Percentiles rank a stretch among this genome's conserved stretches.
Conservation (phyloP, 2,888 invertebrate genomes). For the Clanis bilineata region DNA sequence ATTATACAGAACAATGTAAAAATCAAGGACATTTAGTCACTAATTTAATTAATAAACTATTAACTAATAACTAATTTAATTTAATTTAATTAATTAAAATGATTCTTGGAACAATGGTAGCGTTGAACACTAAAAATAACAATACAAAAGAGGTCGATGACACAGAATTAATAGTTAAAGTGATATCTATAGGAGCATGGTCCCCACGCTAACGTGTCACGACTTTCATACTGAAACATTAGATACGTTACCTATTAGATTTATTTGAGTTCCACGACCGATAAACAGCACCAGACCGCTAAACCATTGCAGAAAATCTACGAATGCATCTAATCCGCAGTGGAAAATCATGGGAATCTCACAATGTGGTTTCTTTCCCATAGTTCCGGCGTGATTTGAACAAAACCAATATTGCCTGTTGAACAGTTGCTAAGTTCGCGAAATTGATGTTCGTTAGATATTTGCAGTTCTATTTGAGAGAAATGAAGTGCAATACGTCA, state of each 20-base stretch:
- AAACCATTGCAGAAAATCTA: constrained; percentile 75
- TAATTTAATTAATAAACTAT: neutral
- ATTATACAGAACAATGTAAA: neutral
- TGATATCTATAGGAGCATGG: constrained; percentile 51
- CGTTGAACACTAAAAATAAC: constrained; percentile 19
- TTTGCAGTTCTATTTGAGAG: constrained; percentile 55
- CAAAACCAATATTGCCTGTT: constrained; percentile 75
- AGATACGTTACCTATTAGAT: constrained; percentile 67
- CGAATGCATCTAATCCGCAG: constrained; percentile 69
- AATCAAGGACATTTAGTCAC: neutral
- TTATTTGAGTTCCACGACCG: constrained; percentile 69
- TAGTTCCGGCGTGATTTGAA: constrained; percentile 68
- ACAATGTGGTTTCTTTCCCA: constrained; percentile 71
- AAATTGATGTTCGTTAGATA: constrained; percentile 55
- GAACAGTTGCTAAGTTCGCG: constrained; percentile 61
- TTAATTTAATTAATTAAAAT: neutral
- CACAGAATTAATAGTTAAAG: constrained; percentile 47
- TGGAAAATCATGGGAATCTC: constrained; percentile 71
- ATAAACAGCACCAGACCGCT: constrained; percentile 74
- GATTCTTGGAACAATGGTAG: neutral
- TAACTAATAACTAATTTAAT: too few relatives aligned
- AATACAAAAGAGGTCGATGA: constrained; percentile 39
- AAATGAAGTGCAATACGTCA: constrained; percentile 73
- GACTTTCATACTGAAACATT: constrained; percentile 64
- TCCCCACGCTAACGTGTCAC: constrained; percentile 67